A percentile compares a stretch with the other conserved stretches of the same genome.
Conservation (phyloP, 1,140 invertebrate species). For the Bombyx mandarina region DNA sequence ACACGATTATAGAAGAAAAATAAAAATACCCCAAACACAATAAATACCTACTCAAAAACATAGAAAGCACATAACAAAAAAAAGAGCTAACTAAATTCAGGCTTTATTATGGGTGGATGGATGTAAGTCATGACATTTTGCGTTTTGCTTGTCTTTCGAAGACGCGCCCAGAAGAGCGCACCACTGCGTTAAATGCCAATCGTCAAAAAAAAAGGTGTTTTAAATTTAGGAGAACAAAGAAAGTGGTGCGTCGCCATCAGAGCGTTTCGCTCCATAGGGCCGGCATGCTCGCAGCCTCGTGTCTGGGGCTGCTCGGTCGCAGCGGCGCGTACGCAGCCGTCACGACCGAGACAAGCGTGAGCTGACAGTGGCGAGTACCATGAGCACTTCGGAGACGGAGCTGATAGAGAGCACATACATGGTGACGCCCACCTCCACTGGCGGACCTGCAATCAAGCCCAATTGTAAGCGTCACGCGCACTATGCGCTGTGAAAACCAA, state of each 20-base stretch:
- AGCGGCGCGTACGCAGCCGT: constrained; percentile 27
- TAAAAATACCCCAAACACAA: constrained; percentile 56
- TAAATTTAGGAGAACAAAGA: constrained; percentile 2
- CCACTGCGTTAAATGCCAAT: constrained; percentile 25
- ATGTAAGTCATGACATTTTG: constrained; percentile 44
- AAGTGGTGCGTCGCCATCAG: constrained; percentile 33
- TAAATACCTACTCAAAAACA: constrained; percentile 59
- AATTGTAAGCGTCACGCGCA: constrained; percentile 36
- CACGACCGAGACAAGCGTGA: constrained; percentile 57
- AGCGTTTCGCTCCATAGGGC: constrained; percentile 50
- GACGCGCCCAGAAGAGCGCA: constrained; percentile 46
- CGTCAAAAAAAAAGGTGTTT: constrained; percentile 6
- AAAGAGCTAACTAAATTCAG: constrained; percentile 42
- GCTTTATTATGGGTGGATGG: constrained; percentile 47
- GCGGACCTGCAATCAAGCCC: constrained; percentile 88
- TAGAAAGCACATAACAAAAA: constrained; percentile 55
- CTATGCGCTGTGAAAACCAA: constrained; percentile 54
- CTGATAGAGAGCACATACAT: constrained; percentile 98
- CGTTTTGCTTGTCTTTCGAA: constrained; percentile 43
- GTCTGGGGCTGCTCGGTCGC: constrained; percentile 59
- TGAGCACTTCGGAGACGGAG: constrained; percentile 98
- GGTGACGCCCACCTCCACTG: constrained; percentile 96
- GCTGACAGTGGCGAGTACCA: constrained; percentile 80
- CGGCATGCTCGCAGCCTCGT: constrained; percentile 62
- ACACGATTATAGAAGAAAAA: constrained; percentile 42